A percentile compares a stretch with the other conserved stretches of the same genome.
These are phyloP conservation scores for Bradypodion pumilum DNA, from an alignment of 2,797 vertebrate species.

Conservation along the genomic window DNA sequence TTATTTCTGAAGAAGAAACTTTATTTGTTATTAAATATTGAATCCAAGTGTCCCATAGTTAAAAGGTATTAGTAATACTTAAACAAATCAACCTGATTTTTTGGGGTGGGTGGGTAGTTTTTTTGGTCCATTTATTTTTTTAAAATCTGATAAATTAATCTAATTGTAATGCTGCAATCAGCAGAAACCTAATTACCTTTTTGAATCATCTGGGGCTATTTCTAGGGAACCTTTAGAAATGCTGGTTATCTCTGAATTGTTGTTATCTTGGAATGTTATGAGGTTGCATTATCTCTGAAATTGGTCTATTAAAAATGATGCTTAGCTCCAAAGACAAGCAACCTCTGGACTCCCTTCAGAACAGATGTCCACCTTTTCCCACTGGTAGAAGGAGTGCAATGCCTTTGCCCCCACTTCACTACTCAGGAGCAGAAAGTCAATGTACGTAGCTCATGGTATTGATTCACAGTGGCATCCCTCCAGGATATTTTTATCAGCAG, in stretches of 20 bases:
- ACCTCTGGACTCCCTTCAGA: slow-evolving; percentile 15
- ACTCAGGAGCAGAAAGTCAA: slow-evolving; percentile 12
- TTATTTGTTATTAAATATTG: neutral
- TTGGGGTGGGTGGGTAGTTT: too few relatives aligned
- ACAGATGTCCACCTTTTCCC: slow-evolving; percentile 26
- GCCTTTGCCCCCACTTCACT: slow-evolving; percentile 35
- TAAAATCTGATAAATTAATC: neutral
- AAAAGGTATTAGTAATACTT: neutral
- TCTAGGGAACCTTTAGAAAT: neutral
- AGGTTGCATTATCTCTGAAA: neutral
- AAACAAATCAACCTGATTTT: neutral
- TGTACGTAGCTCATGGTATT: slow-evolving; percentile 4
- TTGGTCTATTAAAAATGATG: slow-evolving; percentile 6
- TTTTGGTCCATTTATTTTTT: neutral
- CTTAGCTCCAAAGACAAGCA: slow-evolving; percentile 6
- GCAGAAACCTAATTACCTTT: neutral
- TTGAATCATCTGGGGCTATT: neutral
- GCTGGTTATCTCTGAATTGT: neutral
- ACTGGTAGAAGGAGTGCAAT: slow-evolving; percentile 10
- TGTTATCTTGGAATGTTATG: neutral
- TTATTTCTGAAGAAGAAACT: neutral
- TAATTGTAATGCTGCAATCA: neutral
- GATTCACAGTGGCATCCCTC: slow-evolving; percentile 15
- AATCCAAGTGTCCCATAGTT: neutral
- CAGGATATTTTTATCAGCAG: slow-evolving; percentile 17